Evolutionary conservation across 2,888 invertebrate species (phyloP), one percentile per base, ranked within the genome.

Genomic region (Bellardia pandia): DNA sequence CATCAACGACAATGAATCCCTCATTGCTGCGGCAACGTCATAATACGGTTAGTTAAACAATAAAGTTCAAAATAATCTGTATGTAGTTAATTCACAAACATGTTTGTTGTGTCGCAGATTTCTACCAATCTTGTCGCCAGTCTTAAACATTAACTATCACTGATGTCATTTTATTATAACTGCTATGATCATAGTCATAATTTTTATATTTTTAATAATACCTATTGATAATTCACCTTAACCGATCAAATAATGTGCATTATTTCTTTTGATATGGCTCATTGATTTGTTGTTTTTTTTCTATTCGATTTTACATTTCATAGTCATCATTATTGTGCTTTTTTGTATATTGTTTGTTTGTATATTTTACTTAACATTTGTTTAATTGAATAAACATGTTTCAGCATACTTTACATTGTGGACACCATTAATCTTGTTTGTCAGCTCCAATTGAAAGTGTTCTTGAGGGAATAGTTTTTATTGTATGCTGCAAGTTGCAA

Each of bases 1-100:
- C 7, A 45, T 45, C 60, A 64, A 56, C 45, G 53, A 56, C 45
- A 45, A 71, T 84, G 72, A 56, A 64, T 14, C 71, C 56, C 42
- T 62, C 64, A 45, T 64, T 66, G 53, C n/a, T 78, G 40, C 45
- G 72, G n/a, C 78, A 72, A 78, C 78, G 84, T 78, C 72, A 72
- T 72, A 78, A 72, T 48, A 78, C 64, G 77, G 83, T 78, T 78
- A 78, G 77, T 84, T 62, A 64, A 82, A 62, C 4, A 56, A 30
- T 13, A 45, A 9, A 9, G 9, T 42, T 42, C 9, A 7, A 42
- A 45, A 66, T 58, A 16, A 11, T 37, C n/a, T 37, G 1, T 37
- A 37, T 37, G 4, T 74, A 23, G 14, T 45, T 48, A 14, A 45
- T 30, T 23, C 48, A 14, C 23, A 23, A 23, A 23, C 23, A 23